Evolutionary conservation across 2,888 invertebrate species (phyloP), one percentile per base, ranked within the genome.

Genomic region (Eucera pruinosa): DNA sequence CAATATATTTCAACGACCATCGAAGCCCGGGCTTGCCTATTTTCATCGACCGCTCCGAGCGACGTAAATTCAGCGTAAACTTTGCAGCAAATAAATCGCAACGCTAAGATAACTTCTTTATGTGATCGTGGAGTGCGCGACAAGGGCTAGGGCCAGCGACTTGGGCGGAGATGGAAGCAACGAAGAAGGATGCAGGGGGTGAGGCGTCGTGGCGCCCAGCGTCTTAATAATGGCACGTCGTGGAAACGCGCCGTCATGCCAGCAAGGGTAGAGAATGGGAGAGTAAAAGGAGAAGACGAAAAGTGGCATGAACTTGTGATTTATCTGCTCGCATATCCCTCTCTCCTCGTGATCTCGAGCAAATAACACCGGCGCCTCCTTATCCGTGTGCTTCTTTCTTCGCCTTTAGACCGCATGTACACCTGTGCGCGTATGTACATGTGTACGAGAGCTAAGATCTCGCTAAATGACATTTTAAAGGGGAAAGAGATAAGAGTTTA

Each of bases 191-290:
- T 27, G 7, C 45, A 50, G 27, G 41, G 43, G 43, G 61, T 23
- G 57, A 55, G 62, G 70, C 84, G 69, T 76, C 73, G 76, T 67
- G 84, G 64, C 81, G 74, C 77, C 78, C 48, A 55, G 84, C 81
- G 79, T 84, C 84, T 85, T 86, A 85, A 85, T 85, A 85, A 85
- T 83, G 78, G 78, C 76, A 81, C 77, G 78, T 78, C 79, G 72
- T 71, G 50, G 80, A 76, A 84, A 71, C 64, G 81, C 78, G 76
- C 43, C 72, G 82, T 78, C 78, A 80, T 78, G 81, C 62, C 66
- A 60, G 74, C 41, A 61, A 78, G 65, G 45, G 58, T 43, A 66
- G 71, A 71, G 62, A 66, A 62, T 15, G 57, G 71, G 25, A 27
- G 33, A 50, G 58, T 33, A 58, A 74, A 66, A 75, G 69, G 76